These are phyloP conservation scores for Dufourea novaeangliae DNA, from an alignment of 1,140 invertebrate species.

Conservation along the genomic window DNA sequence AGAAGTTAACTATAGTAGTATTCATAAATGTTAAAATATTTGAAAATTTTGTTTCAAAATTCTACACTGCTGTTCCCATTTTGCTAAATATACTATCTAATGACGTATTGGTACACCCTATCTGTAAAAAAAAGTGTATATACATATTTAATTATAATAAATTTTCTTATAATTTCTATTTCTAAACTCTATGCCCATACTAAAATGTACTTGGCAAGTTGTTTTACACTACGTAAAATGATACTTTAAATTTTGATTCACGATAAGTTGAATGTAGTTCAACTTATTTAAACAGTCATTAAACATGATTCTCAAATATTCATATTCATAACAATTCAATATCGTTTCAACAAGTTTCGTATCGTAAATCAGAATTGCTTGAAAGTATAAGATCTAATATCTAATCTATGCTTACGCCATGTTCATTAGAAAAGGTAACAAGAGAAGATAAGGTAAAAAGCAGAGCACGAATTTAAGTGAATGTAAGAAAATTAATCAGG, in stretches of 20 bases:
- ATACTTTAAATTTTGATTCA: conserved; percentile 44
- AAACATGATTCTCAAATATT: not conserved
- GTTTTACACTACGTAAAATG: conserved; percentile 39
- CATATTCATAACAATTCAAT: not conserved
- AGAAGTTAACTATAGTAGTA: not conserved
- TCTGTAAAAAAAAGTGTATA: conserved; percentile 42
- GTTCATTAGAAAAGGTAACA: conserved; percentile 22
- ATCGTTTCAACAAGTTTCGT: conserved; percentile 9
- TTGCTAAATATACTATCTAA: conserved; percentile 31
- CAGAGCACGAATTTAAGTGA: conserved; percentile 39
- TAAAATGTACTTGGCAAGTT: conserved; percentile 30
- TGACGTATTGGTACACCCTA: conserved; percentile 62
- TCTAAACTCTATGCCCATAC: conserved; percentile 49
- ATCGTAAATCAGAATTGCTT: conserved; percentile 60
- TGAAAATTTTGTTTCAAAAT: not conserved
- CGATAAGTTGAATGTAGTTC: conserved; percentile 28
- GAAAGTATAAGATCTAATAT: conserved; percentile 34
- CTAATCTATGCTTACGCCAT: not conserved
- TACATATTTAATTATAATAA: conserved; percentile 45
- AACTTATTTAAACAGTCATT: conserved; percentile 14
- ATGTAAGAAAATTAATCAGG: conserved; percentile 49
- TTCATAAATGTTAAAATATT: not conserved
- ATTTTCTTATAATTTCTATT: conserved; percentile 40
- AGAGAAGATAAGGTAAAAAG: conserved; percentile 38
- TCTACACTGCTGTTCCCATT: conserved; percentile 25